Evolutionary conservation across 2,797 vertebrate species (phyloP).

Genomic region (Staurois parvus): DNA sequence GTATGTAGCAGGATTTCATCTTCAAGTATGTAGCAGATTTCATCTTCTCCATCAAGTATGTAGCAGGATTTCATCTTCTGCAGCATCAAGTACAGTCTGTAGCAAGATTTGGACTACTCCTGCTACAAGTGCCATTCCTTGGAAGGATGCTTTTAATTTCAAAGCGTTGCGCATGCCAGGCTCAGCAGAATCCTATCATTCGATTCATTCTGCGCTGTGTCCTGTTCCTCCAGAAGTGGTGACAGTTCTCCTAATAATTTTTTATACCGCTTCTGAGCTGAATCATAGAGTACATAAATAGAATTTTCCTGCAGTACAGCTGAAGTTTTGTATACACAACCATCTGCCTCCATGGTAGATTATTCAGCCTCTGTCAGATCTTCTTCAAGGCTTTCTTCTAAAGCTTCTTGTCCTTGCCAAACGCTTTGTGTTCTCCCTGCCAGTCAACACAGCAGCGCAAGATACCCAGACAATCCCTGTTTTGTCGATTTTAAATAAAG

Average conservation of each 20-base stretch:
- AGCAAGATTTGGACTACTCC: too few species aligned
- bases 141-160: constrained; percentile 43
- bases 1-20: too few species aligned
- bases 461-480: too few species aligned
- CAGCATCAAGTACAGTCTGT: too few species aligned
- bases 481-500: background rate
- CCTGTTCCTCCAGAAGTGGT: background rate
- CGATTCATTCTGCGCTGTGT: background rate
- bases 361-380: background rate
- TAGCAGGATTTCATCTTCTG: too few species aligned
- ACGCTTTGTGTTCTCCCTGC: background rate
- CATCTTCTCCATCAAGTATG: too few species aligned
- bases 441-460: background rate
- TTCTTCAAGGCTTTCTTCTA: background rate
- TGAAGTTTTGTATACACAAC: background rate
- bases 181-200: constrained; percentile 7
- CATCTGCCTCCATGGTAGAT: constrained; percentile 22
- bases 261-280: constrained; percentile 1
- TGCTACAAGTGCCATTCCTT: background rate
- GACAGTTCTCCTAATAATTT: background rate
- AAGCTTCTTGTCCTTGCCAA: background rate
- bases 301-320: background rate
- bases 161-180: constrained; percentile 2
- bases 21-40: too few species aligned
- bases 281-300: background rate